Evolutionary conservation across 2,797 vertebrate genomes (phyloP), one percentile per base, ranked within the genome.

Genomic region (Lacerta agilis): DNA sequence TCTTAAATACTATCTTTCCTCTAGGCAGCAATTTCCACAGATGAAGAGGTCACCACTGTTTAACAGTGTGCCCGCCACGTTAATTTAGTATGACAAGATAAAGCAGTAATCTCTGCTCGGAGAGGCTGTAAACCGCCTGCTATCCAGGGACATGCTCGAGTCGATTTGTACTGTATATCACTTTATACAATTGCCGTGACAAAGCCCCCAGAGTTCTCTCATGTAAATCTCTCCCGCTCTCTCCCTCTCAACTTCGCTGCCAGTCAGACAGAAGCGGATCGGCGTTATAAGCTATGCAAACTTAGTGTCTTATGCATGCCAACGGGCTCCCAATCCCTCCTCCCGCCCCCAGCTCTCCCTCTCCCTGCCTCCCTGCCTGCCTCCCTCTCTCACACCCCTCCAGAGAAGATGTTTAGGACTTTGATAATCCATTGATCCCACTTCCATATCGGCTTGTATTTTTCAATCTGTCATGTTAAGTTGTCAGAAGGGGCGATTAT

Each of bases 41-140:
- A 98, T 98, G 98, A 98, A 98, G 98, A 98, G 98, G 98, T 99
- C 98, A 98, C 96, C 93, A 95, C 97, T 97, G 96, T 97, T 97
- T 96, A 97, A 97, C 97, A 94, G 94, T 95, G 97, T 86, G 94
- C 97, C 49, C 94, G 96, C 97, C 96, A 96, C 97, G 97, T 97
- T 98, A 98, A 99, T 99, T 98, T 97, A 98, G 97, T 97, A 97
- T 98, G 98, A 99, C 98, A 98, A 98, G 98, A 99, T 99, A 98
- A 98, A 98, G 98, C 98, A 97, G 98, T 98, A 98, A 99, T 98
- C 98, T 96, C 96, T 90, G 96, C 96, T 97, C 92, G 88, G 94
- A 96, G 96, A 97, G 96, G 94, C 97, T 96, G 95, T 97, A 96
- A 97, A 97, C 97, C 92, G 94, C 96, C 96, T 94, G 95, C 96